phyloP scores from a whole-genome alignment of 2,797 vertebrate genomes.

The Artibeus jamaicensis region DNA sequence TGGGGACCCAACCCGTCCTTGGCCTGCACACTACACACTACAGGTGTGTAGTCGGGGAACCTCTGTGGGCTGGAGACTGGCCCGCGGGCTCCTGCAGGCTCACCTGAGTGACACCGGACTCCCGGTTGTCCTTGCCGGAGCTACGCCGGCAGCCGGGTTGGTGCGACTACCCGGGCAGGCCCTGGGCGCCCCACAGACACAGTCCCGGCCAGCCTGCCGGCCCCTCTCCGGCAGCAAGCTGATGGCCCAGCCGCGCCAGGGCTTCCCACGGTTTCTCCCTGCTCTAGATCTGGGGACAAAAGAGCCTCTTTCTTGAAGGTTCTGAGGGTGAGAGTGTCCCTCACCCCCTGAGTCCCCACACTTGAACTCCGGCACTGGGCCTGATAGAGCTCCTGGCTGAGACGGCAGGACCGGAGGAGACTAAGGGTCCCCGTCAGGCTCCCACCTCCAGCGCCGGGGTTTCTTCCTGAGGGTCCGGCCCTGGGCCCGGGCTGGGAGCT shows the following conservation, averaged over 20 bases:
- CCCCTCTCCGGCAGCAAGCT: fast-evolving
- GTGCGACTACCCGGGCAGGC: constrained; percentile 36
- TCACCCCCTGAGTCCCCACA: fast-evolving
- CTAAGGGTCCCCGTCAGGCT: fast-evolving
- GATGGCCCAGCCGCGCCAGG: background rate
- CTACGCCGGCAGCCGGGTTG: background rate
- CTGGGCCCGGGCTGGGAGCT: background rate
- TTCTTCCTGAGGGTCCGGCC: background rate
- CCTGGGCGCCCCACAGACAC: background rate
- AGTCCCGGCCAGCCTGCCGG: fast-evolving
- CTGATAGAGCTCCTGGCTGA: fast-evolving
- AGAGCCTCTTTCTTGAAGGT: too few relatives aligned
- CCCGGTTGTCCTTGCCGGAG: background rate
- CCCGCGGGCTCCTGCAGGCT: background rate
- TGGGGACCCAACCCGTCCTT: background rate
- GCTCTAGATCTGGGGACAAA: background rate
- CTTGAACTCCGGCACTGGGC: fast-evolving
- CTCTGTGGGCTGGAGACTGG: background rate
- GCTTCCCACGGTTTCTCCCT: background rate
- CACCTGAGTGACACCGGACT: background rate
- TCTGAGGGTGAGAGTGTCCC: background rate
- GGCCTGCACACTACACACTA: too few relatives aligned
- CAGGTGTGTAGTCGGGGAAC: background rate
- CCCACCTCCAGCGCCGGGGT: background rate
- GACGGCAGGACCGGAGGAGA: background rate